phyloP scores from a whole-genome alignment of 1,140 invertebrate species.

The Drosophila saltans region DNA sequence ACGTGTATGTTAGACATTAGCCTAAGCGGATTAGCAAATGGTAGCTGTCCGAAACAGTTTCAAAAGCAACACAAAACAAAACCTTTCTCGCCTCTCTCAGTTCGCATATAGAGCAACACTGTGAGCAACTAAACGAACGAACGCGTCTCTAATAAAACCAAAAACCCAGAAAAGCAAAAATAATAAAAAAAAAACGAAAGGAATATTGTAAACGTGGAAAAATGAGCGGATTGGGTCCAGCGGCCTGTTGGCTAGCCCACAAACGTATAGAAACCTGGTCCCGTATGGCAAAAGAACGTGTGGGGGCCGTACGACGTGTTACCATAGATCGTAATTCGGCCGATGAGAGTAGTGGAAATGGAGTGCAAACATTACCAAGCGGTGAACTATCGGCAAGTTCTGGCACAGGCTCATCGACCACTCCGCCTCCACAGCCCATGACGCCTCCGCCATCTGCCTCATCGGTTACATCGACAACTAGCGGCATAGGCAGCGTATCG shows the following conservation, averaged over 20 bases:
- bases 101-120: background rate
- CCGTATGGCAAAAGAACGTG: constrained; percentile 87
- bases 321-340: constrained; percentile 84
- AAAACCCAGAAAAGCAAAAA: constrained; percentile 15
- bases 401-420: constrained; percentile 46
- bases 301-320: constrained; percentile 84
- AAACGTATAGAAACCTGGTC: constrained; percentile 89
- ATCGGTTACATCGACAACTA: constrained; percentile 81
- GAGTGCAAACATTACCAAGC: constrained; percentile 45
- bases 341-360: constrained; percentile 59
- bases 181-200: constrained; percentile 14
- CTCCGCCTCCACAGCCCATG: constrained; percentile 83
- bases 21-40: constrained; percentile 58
- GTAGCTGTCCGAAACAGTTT: constrained; percentile 8
- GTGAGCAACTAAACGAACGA: background rate
- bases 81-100: background rate
- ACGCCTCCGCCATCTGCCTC: constrained; percentile 80
- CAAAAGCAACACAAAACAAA: constrained; percentile 31
- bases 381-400: constrained; percentile 23
- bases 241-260: constrained; percentile 88
- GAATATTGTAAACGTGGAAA: constrained; percentile 15
- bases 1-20: constrained; percentile 28
- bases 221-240: constrained; percentile 87
- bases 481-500: constrained; percentile 77
- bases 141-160: constrained; percentile 14